Evolutionary conservation across 2,888 invertebrate species (phyloP).

Genomic region (Agrotis clavis): DNA sequence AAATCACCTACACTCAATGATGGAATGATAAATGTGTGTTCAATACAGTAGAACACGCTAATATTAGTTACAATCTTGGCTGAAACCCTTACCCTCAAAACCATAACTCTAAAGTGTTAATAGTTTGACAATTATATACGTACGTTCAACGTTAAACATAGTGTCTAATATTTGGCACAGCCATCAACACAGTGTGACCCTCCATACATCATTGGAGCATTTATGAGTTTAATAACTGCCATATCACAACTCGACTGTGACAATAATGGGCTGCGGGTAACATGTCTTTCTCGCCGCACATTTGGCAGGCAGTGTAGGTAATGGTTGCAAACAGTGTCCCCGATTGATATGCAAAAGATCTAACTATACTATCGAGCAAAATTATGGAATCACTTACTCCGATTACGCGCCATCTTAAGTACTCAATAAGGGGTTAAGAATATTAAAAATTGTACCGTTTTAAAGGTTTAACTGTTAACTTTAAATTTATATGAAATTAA

Average conservation of each 20-base stretch:
- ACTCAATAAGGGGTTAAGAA: too few species aligned
- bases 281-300: neutral
- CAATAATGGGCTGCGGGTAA: too few species aligned
- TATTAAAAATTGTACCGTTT: too few species aligned
- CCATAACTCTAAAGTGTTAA: constrained; percentile 15
- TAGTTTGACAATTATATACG: neutral
- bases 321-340: too few species aligned
- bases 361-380: too few species aligned
- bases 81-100: neutral
- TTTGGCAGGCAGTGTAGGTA: neutral
- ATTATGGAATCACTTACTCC: too few species aligned
- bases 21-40: too few species aligned
- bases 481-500: too few species aligned
- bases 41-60: neutral
- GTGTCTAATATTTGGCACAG: constrained; percentile 23
- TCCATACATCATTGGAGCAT: constrained; percentile 27
- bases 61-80: neutral
- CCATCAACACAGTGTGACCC: constrained; percentile 4
- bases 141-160: constrained; percentile 8
- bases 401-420: too few species aligned
- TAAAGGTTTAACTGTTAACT: too few species aligned
- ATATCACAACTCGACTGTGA: constrained; percentile 6
- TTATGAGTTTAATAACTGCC: constrained; percentile 34
- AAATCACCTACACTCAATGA: too few species aligned
- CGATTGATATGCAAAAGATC: too few species aligned